These are phyloP conservation scores for Meriones psammophilus DNA, from an alignment of 2,797 vertebrate species.

Conservation along the genomic window DNA sequence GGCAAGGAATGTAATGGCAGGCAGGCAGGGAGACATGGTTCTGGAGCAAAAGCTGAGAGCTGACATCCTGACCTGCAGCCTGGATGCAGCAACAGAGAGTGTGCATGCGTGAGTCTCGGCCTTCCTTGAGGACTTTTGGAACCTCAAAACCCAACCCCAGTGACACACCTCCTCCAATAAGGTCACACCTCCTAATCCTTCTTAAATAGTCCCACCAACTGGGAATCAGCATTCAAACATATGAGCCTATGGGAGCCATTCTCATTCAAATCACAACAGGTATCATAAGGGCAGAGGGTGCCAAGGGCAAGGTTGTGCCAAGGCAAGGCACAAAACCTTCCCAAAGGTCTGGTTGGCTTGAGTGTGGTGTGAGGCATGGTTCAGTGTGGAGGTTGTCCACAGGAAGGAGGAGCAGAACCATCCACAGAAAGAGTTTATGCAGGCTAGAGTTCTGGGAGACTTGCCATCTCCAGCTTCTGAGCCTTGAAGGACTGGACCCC, in stretches of 20 bases:
- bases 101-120: background rate
- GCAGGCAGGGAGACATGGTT: background rate
- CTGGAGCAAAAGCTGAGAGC: background rate
- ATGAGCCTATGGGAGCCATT: background rate
- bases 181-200: background rate
- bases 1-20: background rate
- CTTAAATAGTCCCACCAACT: background rate
- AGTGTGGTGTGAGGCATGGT: background rate
- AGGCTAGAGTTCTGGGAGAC: background rate
- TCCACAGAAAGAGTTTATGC: rapidly evolving
- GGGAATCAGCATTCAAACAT: background rate
- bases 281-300: background rate
- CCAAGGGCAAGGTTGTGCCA: no score
- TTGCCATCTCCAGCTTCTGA: background rate
- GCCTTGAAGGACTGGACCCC: background rate
- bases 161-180: background rate
- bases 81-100: background rate
- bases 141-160: background rate
- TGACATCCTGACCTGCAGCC: background rate
- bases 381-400: background rate
- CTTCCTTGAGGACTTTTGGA: background rate
- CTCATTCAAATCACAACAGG: background rate
- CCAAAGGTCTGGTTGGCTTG: background rate
- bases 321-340: background rate
- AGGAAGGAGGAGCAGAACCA: background rate